phyloP scores from a whole-genome alignment of 2,797 vertebrate genomes.

The Thunnus albacares region DNA sequence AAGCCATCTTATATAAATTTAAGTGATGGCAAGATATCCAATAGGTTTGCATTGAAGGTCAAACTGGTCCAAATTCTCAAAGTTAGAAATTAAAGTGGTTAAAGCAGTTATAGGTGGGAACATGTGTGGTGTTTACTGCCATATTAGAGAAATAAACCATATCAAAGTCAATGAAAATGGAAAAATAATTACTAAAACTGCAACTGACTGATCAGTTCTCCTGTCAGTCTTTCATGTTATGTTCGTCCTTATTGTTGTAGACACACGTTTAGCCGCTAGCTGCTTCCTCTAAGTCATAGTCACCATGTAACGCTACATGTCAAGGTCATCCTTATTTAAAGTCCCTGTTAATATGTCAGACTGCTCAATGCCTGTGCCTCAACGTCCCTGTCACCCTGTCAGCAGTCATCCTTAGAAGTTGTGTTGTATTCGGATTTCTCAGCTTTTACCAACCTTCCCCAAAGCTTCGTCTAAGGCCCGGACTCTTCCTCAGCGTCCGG shows the following conservation, averaged over 20 bases:
- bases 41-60: too few species aligned
- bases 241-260: too few species aligned
- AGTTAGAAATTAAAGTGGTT: too few species aligned
- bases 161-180: not conserved
- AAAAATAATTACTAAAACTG: not conserved
- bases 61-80: too few species aligned
- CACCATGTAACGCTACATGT: not conserved
- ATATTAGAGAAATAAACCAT: too few species aligned
- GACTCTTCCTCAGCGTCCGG: too few species aligned
- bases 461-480: not conserved
- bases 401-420: not conserved
- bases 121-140: too few species aligned
- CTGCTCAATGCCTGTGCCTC: too few species aligned
- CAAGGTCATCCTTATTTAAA: constrained; percentile 46
- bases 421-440: not conserved
- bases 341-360: not conserved
- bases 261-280: not conserved
- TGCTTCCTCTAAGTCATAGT: not conserved
- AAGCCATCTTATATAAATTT: too few species aligned
- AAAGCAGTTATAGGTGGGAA: too few species aligned
- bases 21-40: too few species aligned
- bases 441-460: not conserved
- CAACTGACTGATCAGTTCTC: not conserved
- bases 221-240: too few species aligned
- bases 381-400: accelerated